Percentiles rank a stretch among this genome's conserved stretches.
phyloP scores from a whole-genome alignment of 2,888 invertebrate species.

The Spatulosminthurus flaviceps region DNA sequence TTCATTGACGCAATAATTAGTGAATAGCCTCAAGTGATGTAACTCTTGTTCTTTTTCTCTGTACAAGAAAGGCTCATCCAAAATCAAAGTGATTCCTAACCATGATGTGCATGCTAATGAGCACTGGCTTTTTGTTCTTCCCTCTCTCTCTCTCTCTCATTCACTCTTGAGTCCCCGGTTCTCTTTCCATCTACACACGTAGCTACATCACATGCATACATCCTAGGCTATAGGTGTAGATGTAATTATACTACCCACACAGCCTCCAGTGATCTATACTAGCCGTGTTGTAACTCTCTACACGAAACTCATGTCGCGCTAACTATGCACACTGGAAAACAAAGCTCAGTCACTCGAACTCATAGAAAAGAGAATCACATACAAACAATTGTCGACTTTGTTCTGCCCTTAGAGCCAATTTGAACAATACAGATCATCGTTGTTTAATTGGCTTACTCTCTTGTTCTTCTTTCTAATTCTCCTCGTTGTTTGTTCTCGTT shows the following conservation, averaged over 20 bases:
- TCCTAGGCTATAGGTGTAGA: no score
- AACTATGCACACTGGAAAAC: not conserved
- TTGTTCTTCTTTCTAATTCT: constrained; percentile 33
- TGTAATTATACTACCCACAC: not conserved
- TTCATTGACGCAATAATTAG: constrained; percentile 63
- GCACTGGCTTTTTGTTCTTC: constrained; percentile 47
- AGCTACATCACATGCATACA: not conserved
- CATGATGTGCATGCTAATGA: constrained; percentile 62
- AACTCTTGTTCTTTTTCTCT: constrained; percentile 42
- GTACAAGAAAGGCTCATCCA: constrained; percentile 38
- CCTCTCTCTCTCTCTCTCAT: constrained; percentile 33
- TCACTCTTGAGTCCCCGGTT: not conserved
- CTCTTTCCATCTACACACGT: constrained; percentile 9
- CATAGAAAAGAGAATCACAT: not conserved
- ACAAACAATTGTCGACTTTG: constrained; percentile 42
- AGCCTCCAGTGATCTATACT: no score
- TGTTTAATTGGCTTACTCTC: constrained; percentile 52
- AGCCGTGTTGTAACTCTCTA: no score
- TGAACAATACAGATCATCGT: constrained; percentile 54
- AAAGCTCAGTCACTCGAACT: not conserved
- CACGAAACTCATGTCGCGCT: not conserved
- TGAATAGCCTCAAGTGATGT: constrained; percentile 58
- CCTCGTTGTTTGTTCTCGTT: constrained; percentile 16
- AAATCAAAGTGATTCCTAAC: constrained; percentile 62
- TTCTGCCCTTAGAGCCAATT: constrained; percentile 51